phyloP scores from a whole-genome alignment of 2,888 invertebrate genomes.

The Cabera pusaria region DNA sequence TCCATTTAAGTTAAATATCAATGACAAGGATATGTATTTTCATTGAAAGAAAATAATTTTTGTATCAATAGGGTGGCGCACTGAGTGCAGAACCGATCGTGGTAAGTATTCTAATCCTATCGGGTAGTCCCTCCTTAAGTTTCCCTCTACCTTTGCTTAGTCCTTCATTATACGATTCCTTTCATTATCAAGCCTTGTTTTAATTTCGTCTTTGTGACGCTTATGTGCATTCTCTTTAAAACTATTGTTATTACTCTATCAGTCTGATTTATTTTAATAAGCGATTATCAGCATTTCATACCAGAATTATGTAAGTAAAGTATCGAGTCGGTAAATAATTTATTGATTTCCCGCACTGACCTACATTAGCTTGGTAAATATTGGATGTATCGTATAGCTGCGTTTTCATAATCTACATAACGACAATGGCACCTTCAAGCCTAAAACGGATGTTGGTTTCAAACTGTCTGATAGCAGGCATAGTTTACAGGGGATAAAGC shows the following conservation, averaged over 20 bases:
- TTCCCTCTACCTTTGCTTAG: slow-evolving; percentile 12
- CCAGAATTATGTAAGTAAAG: too few relatives aligned
- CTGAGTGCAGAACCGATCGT: slow-evolving; percentile 97
- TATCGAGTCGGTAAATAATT: too few relatives aligned
- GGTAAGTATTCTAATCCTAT: slow-evolving; percentile 87
- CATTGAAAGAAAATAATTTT: slow-evolving; percentile 32
- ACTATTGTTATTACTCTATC: too few relatives aligned
- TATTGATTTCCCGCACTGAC: slow-evolving; percentile 2
- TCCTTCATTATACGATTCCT: slow-evolving; percentile 6
- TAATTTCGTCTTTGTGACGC: slow-evolving; percentile 1
- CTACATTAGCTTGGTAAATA: slow-evolving; percentile 9
- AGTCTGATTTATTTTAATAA: too few relatives aligned
- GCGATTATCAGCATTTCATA: too few relatives aligned
- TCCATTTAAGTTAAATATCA: too few relatives aligned
- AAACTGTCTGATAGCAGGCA: neutral
- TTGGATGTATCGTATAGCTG: slow-evolving; percentile 1
- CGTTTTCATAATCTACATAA: neutral
- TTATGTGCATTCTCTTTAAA: too few relatives aligned
- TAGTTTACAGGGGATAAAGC: too few relatives aligned
- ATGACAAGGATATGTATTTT: too few relatives aligned
- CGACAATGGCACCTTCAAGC: neutral
- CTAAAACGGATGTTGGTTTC: neutral
- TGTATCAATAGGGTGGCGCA: slow-evolving; percentile 88
- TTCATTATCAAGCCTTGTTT: slow-evolving; percentile 2
- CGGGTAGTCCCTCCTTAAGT: slow-evolving; percentile 11